Evolutionary conservation across 2,797 vertebrate species (phyloP).

Genomic region (Gastrophryne carolinensis): DNA sequence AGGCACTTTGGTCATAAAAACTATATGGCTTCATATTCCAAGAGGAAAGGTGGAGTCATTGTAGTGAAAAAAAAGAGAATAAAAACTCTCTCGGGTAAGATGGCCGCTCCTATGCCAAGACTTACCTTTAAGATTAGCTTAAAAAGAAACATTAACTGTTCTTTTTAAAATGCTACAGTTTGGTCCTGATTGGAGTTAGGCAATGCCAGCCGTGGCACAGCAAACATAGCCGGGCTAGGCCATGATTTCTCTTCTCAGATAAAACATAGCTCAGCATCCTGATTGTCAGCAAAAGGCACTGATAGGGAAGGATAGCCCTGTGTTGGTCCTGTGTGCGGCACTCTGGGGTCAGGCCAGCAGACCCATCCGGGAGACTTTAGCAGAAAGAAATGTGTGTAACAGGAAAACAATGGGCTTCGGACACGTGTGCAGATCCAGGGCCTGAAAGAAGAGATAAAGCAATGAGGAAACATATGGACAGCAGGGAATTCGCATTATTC

Average conservation of each 20-base stretch:
- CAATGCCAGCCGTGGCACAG: not conserved
- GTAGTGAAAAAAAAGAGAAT: slow-evolving; percentile 28
- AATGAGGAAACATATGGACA: not conserved
- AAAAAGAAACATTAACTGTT: not conserved
- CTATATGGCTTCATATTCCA: slow-evolving; percentile 44
- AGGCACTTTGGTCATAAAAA: slow-evolving; percentile 71
- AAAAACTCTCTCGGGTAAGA: not conserved
- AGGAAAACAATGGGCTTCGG: slow-evolving; percentile 94
- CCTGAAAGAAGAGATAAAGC: slow-evolving; percentile 63
- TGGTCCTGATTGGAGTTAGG: not conserved
- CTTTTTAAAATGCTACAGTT: not conserved
- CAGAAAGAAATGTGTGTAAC: slow-evolving; percentile 93
- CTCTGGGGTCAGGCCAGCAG: slow-evolving; percentile 78
- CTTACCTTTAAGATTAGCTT: not conserved
- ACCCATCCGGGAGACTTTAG: slow-evolving; percentile 95
- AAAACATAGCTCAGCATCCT: not conserved
- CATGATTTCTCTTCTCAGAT: not conserved
- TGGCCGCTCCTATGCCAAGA: not conserved
- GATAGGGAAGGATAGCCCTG: not conserved
- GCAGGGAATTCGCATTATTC: too few relatives aligned
- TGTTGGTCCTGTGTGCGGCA: not conserved
- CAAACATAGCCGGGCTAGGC: not conserved
- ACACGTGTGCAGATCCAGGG: slow-evolving; percentile 90
- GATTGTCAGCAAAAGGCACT: slow-evolving; percentile 42
- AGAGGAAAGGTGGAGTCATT: slow-evolving; percentile 26